These are phyloP conservation scores for Ammodytes marinus DNA, from an alignment of 2,113 vertebrate genomes.

Conservation along the genomic window DNA sequence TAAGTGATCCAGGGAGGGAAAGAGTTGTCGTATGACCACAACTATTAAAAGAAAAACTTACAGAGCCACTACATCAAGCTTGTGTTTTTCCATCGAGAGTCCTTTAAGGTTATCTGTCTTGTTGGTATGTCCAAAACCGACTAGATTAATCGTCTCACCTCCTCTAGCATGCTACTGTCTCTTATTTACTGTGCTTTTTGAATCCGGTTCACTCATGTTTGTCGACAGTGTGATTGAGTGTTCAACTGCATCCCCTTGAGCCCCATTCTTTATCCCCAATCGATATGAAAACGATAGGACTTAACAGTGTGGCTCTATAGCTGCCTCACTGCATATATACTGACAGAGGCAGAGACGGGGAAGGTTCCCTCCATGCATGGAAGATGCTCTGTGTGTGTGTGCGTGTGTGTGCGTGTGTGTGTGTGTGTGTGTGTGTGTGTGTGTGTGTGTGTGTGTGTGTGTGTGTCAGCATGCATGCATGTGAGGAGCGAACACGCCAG, in stretches of 20 bases:
- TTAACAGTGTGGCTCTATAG: constrained; percentile 37
- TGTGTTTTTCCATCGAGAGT: background rate
- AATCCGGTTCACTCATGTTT: constrained; percentile 59
- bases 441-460: background rate
- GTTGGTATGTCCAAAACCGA: constrained; percentile 8
- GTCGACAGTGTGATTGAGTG: constrained; percentile 57
- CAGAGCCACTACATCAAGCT: background rate
- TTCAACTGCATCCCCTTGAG: constrained; percentile 54
- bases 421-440: background rate
- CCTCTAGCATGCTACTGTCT: background rate
- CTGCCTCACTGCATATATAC: constrained; percentile 35
- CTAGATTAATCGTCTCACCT: constrained; percentile 28
- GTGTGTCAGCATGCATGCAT: background rate
- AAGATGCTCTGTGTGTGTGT: constrained; percentile 11
- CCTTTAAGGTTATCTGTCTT: background rate
- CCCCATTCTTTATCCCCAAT: constrained; percentile 63
- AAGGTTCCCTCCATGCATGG: constrained; percentile 38
- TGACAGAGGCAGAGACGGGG: constrained; percentile 42
- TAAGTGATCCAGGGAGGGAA: background rate
- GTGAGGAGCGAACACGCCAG: background rate
- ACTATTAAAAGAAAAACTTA: background rate
- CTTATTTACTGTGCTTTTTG: constrained; percentile 45
- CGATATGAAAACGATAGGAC: constrained; percentile 58
- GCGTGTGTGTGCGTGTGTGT: background rate
- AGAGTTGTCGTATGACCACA: background rate